Evolutionary conservation across 2,797 vertebrate genomes (phyloP), one percentile per base, ranked within the genome.

Genomic region (Huso huso): DNA sequence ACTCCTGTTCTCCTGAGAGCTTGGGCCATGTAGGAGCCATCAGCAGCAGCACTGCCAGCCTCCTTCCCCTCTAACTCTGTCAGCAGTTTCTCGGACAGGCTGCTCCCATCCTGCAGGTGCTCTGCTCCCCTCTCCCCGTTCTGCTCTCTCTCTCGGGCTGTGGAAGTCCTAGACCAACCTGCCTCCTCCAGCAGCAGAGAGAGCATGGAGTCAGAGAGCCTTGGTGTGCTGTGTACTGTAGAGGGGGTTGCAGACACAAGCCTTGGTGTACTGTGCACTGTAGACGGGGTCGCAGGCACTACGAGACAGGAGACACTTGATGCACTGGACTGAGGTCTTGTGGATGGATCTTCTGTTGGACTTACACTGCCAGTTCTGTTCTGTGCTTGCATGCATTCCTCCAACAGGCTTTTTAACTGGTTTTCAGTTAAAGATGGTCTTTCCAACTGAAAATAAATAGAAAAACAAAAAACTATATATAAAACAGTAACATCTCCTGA

Each of bases 381-480:
- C 77, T 81, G 75, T 64, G 75, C 71, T 74, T 82, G 78, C 72
- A 87, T 79, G 75, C 89, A 93, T 76, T 90, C 87, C 72, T 88
- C 83, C 86, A 98, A 81, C 80, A 96, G 90, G 76, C 67, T 73
- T 62, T 81, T 88, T 68, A 96, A 75, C 79, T 91, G 88, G 72
- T 91, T 86, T 76, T 93, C 87, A 59, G 86, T 84, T 37, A 94
- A 76, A 4, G 0, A 73, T 66, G 79, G 70, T 68, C 79, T 73
- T 67, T 86, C 84, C 66, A 76, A 62, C 92, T 94, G 86, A 62
- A 75, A 73, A 71, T 75, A 72, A 81, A 58, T 73, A 67, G 57
- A 4, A 10, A 78, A 74, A 79, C 76, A 49, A 49, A 67, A 62
- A 51, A 51, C n/a, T 62, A 64, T 48, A 15, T 63, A 55, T 62